Conservation (phyloP, 2,888 invertebrate species). For the Teleogryllus oceanicus region DNA sequence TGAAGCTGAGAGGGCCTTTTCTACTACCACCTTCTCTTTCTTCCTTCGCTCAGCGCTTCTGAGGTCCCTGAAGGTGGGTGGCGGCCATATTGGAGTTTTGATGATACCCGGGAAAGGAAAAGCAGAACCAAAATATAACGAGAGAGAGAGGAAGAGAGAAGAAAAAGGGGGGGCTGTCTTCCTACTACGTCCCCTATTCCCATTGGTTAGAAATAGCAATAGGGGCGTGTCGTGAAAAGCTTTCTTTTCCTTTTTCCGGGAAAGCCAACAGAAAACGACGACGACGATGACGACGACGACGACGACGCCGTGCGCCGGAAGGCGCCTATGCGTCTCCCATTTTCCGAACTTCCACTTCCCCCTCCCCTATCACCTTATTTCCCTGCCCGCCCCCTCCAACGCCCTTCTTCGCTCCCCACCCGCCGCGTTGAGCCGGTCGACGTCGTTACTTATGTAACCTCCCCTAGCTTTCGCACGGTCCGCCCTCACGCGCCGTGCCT, state of each 20-base stretch:
- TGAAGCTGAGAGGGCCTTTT: not conserved
- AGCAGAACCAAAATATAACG: not conserved
- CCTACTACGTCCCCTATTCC: conserved; percentile 26
- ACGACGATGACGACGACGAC: conserved; percentile 23
- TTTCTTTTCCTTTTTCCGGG: conserved; percentile 18
- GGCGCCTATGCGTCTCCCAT: conserved; percentile 29
- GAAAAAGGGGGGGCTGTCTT: conserved; percentile 20
- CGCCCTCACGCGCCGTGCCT: not conserved
- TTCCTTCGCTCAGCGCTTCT: not conserved
- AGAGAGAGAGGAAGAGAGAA: conserved; percentile 23
- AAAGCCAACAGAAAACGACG: conserved; percentile 26
- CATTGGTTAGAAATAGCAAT: conserved; percentile 25
- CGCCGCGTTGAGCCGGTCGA: not conserved
- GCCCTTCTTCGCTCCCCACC: not conserved
- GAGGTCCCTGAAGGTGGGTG: not conserved
- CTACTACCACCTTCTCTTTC: not conserved
- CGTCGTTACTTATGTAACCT: not conserved
- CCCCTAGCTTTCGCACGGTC: conserved; percentile 6
- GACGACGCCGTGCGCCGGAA: conserved; percentile 18
- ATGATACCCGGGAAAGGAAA: not conserved
- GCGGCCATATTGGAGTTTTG: conserved; percentile 18
- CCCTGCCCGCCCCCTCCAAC: conserved; percentile 12
- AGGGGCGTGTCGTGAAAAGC: conserved; percentile 27
- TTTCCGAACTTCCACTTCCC: conserved; percentile 20
- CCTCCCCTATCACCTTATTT: conserved; percentile 24